Conservation (phyloP, 2,797 vertebrate genomes). For the Thripadectes ignobilis region DNA sequence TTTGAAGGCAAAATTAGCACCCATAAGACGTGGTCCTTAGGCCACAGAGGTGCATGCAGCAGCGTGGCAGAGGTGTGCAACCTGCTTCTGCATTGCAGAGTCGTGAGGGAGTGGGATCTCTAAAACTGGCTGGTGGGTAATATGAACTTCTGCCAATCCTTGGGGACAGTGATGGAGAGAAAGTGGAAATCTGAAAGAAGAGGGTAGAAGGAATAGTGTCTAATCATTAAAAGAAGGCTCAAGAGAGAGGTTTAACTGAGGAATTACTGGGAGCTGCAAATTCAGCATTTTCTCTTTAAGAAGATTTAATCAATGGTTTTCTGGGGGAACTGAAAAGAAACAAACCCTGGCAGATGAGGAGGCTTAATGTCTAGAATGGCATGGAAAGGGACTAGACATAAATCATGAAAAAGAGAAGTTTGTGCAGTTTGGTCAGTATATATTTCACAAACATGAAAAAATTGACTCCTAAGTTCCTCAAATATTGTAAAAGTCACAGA, state of each 20-base stretch:
- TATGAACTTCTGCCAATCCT: not conserved
- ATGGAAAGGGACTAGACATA: not conserved
- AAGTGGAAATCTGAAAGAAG: not conserved
- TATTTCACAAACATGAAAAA: not conserved
- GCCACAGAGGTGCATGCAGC: not conserved
- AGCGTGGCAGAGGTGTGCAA: not conserved
- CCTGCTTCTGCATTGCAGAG: rapidly evolving
- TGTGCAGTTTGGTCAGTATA: not conserved
- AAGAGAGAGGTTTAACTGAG: not conserved
- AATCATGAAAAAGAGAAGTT: not conserved
- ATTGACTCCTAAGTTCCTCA: not conserved
- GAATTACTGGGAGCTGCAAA: not conserved
- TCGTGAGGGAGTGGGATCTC: rapidly evolving
- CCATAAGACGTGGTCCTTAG: rapidly evolving
- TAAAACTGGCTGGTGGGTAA: not conserved
- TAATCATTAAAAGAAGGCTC: not conserved
- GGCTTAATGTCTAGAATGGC: not conserved
- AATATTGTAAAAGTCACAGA: not conserved
- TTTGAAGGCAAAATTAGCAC: not conserved
- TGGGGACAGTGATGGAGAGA: not conserved
- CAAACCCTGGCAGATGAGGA: not conserved
- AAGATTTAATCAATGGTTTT: not conserved
- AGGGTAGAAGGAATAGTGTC: not conserved
- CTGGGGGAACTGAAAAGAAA: not conserved
- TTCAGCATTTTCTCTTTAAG: slow-evolving; percentile 15